phyloP scores from a whole-genome alignment of 2,113 vertebrate species.

The Pomatorhinus ruficollis region DNA sequence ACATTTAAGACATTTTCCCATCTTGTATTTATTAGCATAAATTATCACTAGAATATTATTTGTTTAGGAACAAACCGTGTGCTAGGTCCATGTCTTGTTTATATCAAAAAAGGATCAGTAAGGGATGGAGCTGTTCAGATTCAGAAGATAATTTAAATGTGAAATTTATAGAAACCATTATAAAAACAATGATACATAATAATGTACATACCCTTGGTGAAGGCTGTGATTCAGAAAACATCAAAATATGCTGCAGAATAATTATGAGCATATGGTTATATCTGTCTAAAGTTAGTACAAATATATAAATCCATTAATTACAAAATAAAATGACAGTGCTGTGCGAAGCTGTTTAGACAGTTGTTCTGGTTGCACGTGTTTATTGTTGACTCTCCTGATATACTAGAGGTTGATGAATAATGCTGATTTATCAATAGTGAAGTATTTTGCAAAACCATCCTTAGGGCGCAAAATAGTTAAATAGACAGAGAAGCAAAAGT shows the following conservation, averaged over 20 bases:
- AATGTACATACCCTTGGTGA: neutral
- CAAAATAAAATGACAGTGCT: neutral
- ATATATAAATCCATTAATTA: neutral
- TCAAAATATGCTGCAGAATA: neutral
- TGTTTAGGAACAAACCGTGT: neutral
- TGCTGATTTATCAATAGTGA: neutral
- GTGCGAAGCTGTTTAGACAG: neutral
- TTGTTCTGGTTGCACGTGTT: neutral
- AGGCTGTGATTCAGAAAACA: slow-evolving; percentile 12
- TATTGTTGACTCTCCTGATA: neutral
- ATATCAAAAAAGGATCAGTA: neutral
- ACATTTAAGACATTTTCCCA: neutral
- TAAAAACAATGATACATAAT: neutral
- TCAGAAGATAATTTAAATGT: neutral
- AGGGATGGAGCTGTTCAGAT: neutral
- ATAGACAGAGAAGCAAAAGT: neutral
- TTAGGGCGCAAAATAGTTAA: neutral
- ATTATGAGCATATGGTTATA: neutral
- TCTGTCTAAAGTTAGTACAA: neutral
- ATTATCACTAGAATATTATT: neutral
- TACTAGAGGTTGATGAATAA: neutral
- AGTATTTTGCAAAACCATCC: neutral
- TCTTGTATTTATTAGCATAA: neutral
- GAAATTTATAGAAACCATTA: neutral
- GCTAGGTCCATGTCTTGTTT: neutral